Evolutionary conservation across 2,888 invertebrate genomes (phyloP).

Genomic region (Protophormia terraenovae): DNA sequence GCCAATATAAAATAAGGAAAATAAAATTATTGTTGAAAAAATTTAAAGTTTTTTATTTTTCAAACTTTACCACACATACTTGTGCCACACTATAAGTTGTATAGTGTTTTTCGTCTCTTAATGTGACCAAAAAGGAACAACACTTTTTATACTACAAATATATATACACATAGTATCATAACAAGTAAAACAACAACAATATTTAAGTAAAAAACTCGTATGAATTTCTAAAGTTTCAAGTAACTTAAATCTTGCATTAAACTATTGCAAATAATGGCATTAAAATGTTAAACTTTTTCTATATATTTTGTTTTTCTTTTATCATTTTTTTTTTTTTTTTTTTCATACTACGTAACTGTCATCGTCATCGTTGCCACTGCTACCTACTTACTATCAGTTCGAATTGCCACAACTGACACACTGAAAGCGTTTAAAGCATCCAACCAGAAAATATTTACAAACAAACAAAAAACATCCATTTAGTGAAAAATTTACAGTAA

Average conservation of each 20-base stretch:
- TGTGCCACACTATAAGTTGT: neutral
- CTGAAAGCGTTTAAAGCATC: neutral
- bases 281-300: constrained; percentile 41
- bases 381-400: neutral
- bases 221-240: constrained; percentile 70
- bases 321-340: neutral
- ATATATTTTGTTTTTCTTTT: constrained; percentile 1
- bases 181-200: constrained; percentile 16
- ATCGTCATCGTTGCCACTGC: neutral
- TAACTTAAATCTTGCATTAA: constrained; percentile 79
- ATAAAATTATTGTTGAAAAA: constrained; percentile 37
- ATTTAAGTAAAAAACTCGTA: constrained; percentile 29
- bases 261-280: constrained; percentile 76
- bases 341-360: neutral
- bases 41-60: constrained; percentile 33
- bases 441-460: constrained; percentile 16
- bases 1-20: constrained; percentile 21
- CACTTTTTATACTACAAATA: neutral
- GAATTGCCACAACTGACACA: neutral
- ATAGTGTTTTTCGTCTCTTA: neutral
- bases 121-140: constrained; percentile 19
- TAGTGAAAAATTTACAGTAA: neutral
- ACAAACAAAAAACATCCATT: neutral
- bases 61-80: constrained; percentile 32
- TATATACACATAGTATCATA: neutral